phyloP scores from a whole-genome alignment of 2,113 vertebrate genomes.

The Bos taurus region DNA sequence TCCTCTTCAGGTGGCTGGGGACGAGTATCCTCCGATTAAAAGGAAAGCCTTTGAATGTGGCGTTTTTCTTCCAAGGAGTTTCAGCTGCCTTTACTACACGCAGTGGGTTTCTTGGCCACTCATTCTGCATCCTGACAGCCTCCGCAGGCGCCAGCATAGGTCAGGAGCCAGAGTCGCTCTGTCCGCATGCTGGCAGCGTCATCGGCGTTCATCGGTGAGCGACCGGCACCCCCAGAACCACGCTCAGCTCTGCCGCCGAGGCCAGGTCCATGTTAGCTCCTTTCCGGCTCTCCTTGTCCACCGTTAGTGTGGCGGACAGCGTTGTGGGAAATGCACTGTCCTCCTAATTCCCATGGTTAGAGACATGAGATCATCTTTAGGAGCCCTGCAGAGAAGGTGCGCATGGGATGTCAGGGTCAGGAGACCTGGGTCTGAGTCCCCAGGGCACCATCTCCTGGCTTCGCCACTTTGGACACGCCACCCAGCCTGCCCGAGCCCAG shows the following conservation, averaged over 20 bases:
- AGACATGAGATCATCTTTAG: background rate
- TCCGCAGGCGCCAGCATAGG: rapidly evolving
- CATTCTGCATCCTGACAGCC: rapidly evolving
- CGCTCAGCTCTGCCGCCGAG: rapidly evolving
- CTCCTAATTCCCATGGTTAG: background rate
- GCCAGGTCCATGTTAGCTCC: background rate
- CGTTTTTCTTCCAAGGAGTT: background rate
- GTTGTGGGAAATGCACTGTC: background rate
- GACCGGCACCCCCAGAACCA: background rate
- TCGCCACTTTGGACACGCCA: background rate
- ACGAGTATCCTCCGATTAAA: rapidly evolving
- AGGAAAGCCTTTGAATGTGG: background rate
- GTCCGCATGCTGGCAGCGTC: rapidly evolving
- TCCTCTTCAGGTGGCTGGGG: background rate
- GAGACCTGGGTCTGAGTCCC: background rate
- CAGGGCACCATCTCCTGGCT: background rate
- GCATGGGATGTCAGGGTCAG: rapidly evolving
- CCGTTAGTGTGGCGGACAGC: background rate
- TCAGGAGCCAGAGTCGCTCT: background rate
- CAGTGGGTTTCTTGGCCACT: rapidly evolving
- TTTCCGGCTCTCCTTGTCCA: background rate
- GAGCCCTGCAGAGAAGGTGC: background rate
- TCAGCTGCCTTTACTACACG: rapidly evolving
- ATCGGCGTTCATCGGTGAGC: background rate
- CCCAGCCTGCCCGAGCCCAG: background rate